These are phyloP conservation scores for Thaumetopoea pityocampa DNA, from an alignment of 1,140 invertebrate genomes.

Conservation along the genomic window DNA sequence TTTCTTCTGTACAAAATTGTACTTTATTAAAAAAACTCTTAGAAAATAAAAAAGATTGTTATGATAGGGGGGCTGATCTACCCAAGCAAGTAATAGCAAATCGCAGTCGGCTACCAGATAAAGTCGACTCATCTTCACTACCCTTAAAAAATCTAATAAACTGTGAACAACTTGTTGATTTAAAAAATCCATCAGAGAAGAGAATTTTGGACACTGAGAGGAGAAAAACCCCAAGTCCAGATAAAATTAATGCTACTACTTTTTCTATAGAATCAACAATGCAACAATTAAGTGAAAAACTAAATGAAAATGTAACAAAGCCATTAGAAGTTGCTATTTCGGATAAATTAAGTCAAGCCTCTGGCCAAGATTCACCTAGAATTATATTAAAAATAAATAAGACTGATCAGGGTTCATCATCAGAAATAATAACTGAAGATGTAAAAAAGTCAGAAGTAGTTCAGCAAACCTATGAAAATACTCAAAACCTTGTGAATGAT, in stretches of 20 bases:
- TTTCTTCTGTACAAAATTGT: conserved; percentile 46
- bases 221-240: conserved; percentile 12
- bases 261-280: conserved; percentile 27
- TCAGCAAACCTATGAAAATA: conserved; percentile 37
- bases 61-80: conserved; percentile 32
- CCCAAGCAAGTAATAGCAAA: conserved; percentile 1
- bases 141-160: conserved; percentile 5
- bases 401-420: conserved; percentile 68
- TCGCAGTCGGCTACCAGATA: conserved; percentile 11
- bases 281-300: conserved; percentile 42
- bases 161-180: conserved; percentile 3
- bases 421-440: conserved; percentile 72
- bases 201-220: conserved; percentile 7
- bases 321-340: conserved; percentile 70
- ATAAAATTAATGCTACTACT: conserved; percentile 19
- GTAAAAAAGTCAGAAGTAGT: conserved; percentile 34
- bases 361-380: conserved; percentile 71
- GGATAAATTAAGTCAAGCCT: conserved; percentile 57
- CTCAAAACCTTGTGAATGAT: conserved; percentile 42
- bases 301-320: conserved; percentile 54
- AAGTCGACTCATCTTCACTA: conserved; percentile 1
- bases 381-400: conserved; percentile 76
- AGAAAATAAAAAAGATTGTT: conserved; percentile 44
- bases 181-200: conserved; percentile 2
- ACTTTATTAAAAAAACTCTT: conserved; percentile 61